phyloP scores from a whole-genome alignment of 2,113 vertebrate species.

The Mystacornis crossleyi region DNA sequence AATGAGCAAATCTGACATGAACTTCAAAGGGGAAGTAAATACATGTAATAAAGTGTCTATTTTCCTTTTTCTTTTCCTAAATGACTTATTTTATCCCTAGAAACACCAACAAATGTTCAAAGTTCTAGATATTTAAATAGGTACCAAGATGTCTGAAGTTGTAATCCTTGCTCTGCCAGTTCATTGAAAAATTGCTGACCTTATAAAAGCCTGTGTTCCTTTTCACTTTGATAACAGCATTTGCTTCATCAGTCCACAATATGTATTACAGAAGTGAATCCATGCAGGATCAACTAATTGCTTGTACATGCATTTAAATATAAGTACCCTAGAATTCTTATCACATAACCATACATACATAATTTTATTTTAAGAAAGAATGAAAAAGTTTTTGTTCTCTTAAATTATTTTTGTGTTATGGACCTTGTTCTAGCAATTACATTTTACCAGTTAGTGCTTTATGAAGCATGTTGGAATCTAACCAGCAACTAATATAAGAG shows the following conservation, averaged over 20 bases:
- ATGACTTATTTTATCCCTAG: slow-evolving; percentile 64
- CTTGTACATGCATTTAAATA: slow-evolving; percentile 9
- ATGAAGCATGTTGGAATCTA: slow-evolving; percentile 43
- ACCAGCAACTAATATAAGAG: slow-evolving; percentile 34
- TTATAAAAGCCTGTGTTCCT: slow-evolving; percentile 30
- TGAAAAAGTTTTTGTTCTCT: slow-evolving; percentile 7
- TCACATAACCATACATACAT: not conserved
- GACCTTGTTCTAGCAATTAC: slow-evolving; percentile 31
- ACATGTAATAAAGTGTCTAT: slow-evolving; percentile 41
- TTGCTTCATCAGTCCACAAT: slow-evolving; percentile 38
- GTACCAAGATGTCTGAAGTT: slow-evolving; percentile 46
- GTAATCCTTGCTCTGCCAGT: slow-evolving; percentile 47
- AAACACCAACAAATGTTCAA: slow-evolving; percentile 59
- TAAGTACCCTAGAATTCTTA: slow-evolving; percentile 9
- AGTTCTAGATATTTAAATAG: slow-evolving; percentile 52
- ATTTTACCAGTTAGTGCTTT: slow-evolving; percentile 52
- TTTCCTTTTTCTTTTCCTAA: slow-evolving; percentile 46
- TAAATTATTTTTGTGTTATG: slow-evolving; percentile 30
- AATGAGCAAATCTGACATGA: slow-evolving; percentile 53
- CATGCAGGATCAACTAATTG: slow-evolving; percentile 46
- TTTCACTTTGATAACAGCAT: slow-evolving; percentile 45
- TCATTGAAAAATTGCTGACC: slow-evolving; percentile 51
- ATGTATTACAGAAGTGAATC: not conserved
- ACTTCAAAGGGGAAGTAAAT: slow-evolving; percentile 68
- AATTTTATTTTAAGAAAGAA: slow-evolving; percentile 29